Conservation (phyloP, 2,888 invertebrate genomes). For the Tetramorium bicarinatum region DNA sequence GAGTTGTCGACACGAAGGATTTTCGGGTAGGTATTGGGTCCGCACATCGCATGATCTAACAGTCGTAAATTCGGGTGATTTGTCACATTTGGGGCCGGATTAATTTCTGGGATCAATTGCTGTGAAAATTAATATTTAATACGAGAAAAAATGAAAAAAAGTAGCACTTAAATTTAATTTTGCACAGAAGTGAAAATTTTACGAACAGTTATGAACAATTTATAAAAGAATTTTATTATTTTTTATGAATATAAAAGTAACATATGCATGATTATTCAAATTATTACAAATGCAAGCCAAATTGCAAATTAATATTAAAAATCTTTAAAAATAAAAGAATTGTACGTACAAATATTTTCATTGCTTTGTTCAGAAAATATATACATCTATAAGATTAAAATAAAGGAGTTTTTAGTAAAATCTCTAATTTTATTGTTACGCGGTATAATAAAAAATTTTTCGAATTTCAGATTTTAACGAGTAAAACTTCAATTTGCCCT, state of each 20-base stretch:
- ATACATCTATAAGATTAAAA: neutral
- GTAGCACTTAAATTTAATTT: neutral
- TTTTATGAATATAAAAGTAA: neutral
- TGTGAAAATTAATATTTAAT: conserved; percentile 18
- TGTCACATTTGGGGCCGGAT: too few species aligned
- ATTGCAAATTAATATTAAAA: neutral
- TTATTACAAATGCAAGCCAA: neutral
- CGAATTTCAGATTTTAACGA: too few species aligned
- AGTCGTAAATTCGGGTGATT: too few species aligned
- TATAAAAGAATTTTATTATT: neutral
- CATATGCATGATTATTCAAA: neutral
- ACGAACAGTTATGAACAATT: neutral
- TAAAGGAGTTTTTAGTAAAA: neutral
- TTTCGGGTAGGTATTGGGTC: too few species aligned
- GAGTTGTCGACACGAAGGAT: too few species aligned
- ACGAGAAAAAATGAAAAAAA: neutral
- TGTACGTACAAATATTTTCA: neutral
- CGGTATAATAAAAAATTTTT: too few species aligned
- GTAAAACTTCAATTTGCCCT: too few species aligned
- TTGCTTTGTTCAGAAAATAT: neutral
- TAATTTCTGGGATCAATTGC: too few species aligned
- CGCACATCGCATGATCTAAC: too few species aligned
- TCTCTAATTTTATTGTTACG: neutral
- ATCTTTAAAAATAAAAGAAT: neutral
- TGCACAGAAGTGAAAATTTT: neutral